Evolutionary conservation across 2,113 vertebrate genomes (phyloP).

Genomic region (Chloroceryle aenea): DNA sequence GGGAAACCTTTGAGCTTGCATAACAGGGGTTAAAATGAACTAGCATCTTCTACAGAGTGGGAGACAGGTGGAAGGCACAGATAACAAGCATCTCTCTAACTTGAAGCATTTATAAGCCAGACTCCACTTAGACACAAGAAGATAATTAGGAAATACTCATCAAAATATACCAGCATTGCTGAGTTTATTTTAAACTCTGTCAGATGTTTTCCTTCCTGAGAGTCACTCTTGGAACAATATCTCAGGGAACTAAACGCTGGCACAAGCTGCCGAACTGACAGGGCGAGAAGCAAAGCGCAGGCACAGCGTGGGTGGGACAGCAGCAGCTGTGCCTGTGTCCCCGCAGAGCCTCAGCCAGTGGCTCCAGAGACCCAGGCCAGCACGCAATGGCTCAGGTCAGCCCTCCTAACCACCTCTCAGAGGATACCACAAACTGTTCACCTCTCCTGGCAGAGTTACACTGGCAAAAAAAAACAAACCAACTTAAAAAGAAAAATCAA

Average conservation of each 20-base stretch:
- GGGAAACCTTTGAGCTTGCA: not conserved
- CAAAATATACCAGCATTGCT: conserved; percentile 1
- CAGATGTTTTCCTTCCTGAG: conserved; percentile 38
- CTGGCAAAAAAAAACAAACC: not conserved
- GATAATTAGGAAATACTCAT: conserved; percentile 39
- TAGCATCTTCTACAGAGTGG: not conserved
- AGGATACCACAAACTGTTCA: not conserved
- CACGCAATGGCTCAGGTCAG: rapidly evolving
- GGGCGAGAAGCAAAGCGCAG: not conserved
- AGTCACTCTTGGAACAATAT: conserved; percentile 37
- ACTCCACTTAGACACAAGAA: not conserved
- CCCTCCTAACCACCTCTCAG: rapidly evolving
- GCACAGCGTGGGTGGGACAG: not conserved
- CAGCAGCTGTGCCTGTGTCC: not conserved
- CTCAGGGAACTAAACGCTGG: not conserved
- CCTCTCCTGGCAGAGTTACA: not conserved
- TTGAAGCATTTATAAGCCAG: conserved; percentile 8
- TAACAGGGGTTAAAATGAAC: not conserved
- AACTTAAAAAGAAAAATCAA: not conserved
- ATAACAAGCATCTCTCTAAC: not conserved
- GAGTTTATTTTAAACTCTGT: conserved; percentile 33
- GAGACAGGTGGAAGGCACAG: not conserved
- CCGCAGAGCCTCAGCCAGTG: not conserved
- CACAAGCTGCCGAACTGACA: not conserved
- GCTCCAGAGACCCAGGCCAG: not conserved